Base-by-base conservation (phyloP, 2,888 invertebrate genomes). In the Exocentrus adspersus region DNA sequence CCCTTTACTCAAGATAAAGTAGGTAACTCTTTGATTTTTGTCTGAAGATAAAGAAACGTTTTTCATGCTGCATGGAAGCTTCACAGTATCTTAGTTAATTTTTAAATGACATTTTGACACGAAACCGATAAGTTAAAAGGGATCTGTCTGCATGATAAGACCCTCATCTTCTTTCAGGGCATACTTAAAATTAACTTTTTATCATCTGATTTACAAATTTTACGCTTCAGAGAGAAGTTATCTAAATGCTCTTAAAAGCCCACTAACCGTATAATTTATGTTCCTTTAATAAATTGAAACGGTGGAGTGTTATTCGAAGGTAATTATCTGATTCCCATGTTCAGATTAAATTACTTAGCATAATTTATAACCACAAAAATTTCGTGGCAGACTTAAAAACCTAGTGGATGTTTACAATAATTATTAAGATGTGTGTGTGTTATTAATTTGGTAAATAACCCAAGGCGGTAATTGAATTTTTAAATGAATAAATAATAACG, bases 61-160 rank as follows among this genome's bases (percentile, higher is more conserved):
- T 50, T 16, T 28, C 12, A 21, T 21, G 48, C 16, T 21, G n/a
- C n/a, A n/a, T 51, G 20, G 52, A 19, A 52, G 37, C 32, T 10
- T 32, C 32, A 52, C 12, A 52, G 10, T 12, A 37, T 52, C 21
- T 20, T n/a, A 37, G 41, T 41, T 21, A 41, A 53, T 53, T 53
- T 21, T 41, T 53, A 53, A 53, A 53, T 41, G 53, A 53, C 53
- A 19, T 53, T 41, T 41, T 53, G 53, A 53, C 53, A 53, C 37
- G 37, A 32, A 53, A 19, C 17, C 41, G 53, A 53, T 53, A 53
- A 53, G 53, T 21, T 53, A 41, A 53, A 53, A 42, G 14, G 53
- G 53, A 53, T 42, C 53, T 41, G 21, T 41, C 41, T 52, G 2
- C 16, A 9, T 14, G 48, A 48, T 53, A 21, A 42, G 19, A 9